phyloP scores from a whole-genome alignment of 1,140 invertebrate genomes.

The Drosophila tsacasi region DNA sequence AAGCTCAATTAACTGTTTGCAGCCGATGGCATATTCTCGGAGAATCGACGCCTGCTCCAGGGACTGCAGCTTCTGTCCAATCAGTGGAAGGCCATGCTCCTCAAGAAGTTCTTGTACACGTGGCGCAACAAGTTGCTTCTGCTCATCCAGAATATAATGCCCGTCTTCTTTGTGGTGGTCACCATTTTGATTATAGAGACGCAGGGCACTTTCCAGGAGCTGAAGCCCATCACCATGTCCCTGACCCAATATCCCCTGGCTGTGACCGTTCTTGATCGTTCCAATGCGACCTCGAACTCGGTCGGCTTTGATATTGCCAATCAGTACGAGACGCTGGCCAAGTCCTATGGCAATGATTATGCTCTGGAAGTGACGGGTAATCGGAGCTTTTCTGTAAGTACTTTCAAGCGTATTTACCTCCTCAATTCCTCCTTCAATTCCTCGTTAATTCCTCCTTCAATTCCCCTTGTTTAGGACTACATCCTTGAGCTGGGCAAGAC shows the following conservation, averaged over 20 bases:
- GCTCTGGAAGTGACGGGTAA: conserved; percentile 24
- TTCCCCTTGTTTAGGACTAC: conserved; percentile 29
- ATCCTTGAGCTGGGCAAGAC: conserved; percentile 59
- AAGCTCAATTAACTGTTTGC: conserved; percentile 64
- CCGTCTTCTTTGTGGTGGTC: conserved; percentile 87
- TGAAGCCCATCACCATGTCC: conserved; percentile 59
- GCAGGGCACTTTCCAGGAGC: conserved; percentile 32
- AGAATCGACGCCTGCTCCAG: conserved; percentile 48
- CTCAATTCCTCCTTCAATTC: no score
- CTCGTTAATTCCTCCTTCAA: no score
- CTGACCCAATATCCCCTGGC: conserved; percentile 60
- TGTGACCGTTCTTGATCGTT: conserved; percentile 63
- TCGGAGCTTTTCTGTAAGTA: neutral
- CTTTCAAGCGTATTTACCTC: no score
- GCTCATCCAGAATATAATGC: conserved; percentile 87
- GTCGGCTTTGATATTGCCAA: conserved; percentile 4
- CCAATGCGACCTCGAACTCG: fast-evolving
- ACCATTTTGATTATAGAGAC: conserved; percentile 86
- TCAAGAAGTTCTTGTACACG: conserved; percentile 87
- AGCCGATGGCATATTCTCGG: conserved; percentile 65
- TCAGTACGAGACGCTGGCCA: conserved; percentile 50
- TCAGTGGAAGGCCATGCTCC: conserved; percentile 88
- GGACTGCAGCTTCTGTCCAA: conserved; percentile 78
- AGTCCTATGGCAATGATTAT: conserved; percentile 52
- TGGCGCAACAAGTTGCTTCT: conserved; percentile 87